Percentiles rank a stretch among this genome's conserved stretches.
These are phyloP conservation scores for Heteropelma amictum DNA, from an alignment of 2,888 invertebrate species.

Conservation along the genomic window DNA sequence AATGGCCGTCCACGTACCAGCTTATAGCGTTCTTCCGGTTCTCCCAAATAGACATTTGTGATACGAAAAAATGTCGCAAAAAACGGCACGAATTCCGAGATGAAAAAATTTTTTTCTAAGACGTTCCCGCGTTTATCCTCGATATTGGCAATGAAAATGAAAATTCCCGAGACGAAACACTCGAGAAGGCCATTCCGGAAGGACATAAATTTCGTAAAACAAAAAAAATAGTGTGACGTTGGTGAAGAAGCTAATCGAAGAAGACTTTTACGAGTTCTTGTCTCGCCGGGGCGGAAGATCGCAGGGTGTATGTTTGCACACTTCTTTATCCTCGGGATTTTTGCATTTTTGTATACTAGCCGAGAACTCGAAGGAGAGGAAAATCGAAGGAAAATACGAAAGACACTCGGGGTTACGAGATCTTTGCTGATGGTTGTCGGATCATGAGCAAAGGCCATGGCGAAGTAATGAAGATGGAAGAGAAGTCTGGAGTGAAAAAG, in stretches of 20 bases:
- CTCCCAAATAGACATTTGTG: too few relatives aligned
- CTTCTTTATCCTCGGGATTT: not conserved
- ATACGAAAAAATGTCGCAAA: too few relatives aligned
- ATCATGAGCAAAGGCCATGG: slow-evolving; percentile 52
- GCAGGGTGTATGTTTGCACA: not conserved
- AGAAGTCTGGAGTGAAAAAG: slow-evolving; percentile 25
- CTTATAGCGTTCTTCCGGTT: too few relatives aligned
- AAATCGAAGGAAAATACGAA: slow-evolving; percentile 23
- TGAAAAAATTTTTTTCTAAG: too few relatives aligned
- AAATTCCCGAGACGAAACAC: too few relatives aligned
- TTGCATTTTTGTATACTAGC: slow-evolving; percentile 8
- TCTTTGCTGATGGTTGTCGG: slow-evolving; percentile 27
- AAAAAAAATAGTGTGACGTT: not conserved
- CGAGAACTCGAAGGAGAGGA: not conserved
- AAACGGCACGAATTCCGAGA: too few relatives aligned
- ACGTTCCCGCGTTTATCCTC: too few relatives aligned
- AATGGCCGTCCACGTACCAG: too few relatives aligned
- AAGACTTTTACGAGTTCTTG: not conserved
- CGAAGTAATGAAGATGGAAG: slow-evolving; percentile 50
- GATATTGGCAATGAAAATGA: too few relatives aligned
- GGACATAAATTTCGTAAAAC: too few relatives aligned
- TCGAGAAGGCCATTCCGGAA: too few relatives aligned
- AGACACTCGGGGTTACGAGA: slow-evolving; percentile 24
- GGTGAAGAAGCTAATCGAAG: not conserved
- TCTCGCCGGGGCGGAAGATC: not conserved